Base-by-base conservation (phyloP, 1,140 invertebrate genomes). In the Melipona quadrifasciata region DNA sequence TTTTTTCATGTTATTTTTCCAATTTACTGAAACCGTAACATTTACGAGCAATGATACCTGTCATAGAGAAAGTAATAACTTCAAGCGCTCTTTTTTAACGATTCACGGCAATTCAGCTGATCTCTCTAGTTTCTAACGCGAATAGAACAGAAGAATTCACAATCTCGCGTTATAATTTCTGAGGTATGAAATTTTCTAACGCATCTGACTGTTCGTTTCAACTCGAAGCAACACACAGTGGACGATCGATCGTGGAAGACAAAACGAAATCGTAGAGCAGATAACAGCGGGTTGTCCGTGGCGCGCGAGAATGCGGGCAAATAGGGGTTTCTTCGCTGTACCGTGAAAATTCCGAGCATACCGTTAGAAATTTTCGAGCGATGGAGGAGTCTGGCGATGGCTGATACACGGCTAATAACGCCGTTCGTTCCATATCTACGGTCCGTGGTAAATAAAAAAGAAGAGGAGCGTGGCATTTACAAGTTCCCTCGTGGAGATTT, bases 261-360 rank as follows among this genome's bases (percentile, higher is more conserved):
- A 82, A 82, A 82, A 82, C 61, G 72, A 82, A 65, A 76, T 19
- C 51, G 31, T 61, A 39, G 24, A 82, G 16, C 51, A 31, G 61
- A 76, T 82, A 82, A 82, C 76, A 76, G 64, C 34, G 73, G 72
- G 61, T 76, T 82, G 71, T 65, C 70, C n/a, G 73, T n/a, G 51
- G 61, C 31, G 27, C 31, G 31, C 24, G 57, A 47, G 73, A 82
- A 82, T 82, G 80, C 80, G 72, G 64, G 80, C 80, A 82, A 82
- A 82, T 82, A 82, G 61, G 73, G 51, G 61, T 76, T 82, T 82
- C 80, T 82, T 82, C 80, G 80, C 61, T 76, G 58, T 82, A 82
- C 51, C 80, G 80, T 82, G 80, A 82, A 82, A 82, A 82, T 82
- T 82, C 73, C 80, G 61, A 57, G 72, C 61, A 82, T 76, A 82